Percentiles rank a stretch among this genome's conserved stretches.
phyloP scores from a whole-genome alignment of 1,140 invertebrate genomes.

The Rhynchophorus ferrugineus region DNA sequence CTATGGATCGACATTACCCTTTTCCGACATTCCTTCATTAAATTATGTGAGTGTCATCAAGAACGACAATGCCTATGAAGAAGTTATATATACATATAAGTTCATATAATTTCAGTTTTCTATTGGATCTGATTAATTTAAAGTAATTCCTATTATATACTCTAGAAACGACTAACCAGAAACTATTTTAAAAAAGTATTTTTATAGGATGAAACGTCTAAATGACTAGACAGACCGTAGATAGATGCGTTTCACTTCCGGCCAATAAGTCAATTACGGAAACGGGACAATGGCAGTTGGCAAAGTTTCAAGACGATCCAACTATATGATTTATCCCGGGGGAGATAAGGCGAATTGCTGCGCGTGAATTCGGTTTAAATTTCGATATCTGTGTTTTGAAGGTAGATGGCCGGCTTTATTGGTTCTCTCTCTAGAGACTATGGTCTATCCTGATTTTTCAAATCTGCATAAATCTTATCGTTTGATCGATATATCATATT shows the following conservation, averaged over 20 bases:
- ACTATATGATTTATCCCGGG: slow-evolving; percentile 30
- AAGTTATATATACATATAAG: no score
- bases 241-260: slow-evolving; percentile 32
- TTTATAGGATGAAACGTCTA: neutral
- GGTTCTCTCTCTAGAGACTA: neutral
- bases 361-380: slow-evolving; percentile 29
- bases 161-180: neutral
- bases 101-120: no score
- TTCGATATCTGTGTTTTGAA: slow-evolving; percentile 11
- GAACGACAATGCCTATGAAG: no score
- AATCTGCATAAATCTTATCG: no score
- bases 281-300: slow-evolving; percentile 35
- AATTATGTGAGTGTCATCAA: no score
- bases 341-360: slow-evolving; percentile 24
- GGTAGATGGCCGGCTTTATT: neutral
- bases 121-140: no score
- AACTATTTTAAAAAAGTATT: neutral
- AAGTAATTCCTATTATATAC: no score
- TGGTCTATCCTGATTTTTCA: no score
- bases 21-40: no score
- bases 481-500: no score
- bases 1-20: no score
- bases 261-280: slow-evolving; percentile 38
- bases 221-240: slow-evolving; percentile 20
- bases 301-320: slow-evolving; percentile 36